Conservation (phyloP, 2,797 vertebrate genomes). For the Clarias fuscus region DNA sequence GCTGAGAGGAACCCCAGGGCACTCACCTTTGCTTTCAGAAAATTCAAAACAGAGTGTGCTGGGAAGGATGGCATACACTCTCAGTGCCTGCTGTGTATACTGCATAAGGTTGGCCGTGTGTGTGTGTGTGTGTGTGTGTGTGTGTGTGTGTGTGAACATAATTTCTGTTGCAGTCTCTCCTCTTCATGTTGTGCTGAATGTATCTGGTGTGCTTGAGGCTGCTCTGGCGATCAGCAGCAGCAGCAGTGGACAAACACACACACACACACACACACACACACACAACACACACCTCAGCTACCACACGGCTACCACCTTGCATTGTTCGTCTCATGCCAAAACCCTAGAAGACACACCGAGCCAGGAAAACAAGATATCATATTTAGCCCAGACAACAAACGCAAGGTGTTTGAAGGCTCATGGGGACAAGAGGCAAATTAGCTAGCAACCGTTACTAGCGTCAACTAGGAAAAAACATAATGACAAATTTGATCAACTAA, state of each 20-base stretch:
- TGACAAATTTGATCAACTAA: not conserved
- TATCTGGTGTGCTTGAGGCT: conserved; percentile 53
- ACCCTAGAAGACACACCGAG: conserved; percentile 8
- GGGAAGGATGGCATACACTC: conserved; percentile 4
- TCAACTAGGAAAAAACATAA: not conserved
- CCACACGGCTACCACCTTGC: not conserved
- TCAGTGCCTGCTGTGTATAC: not conserved
- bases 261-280: not conserved
- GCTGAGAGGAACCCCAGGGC: conserved; percentile 6
- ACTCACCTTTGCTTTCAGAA: conserved; percentile 7
- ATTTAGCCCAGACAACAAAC: conserved; percentile 33
- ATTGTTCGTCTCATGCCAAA: conserved; percentile 41
- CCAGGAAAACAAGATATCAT: conserved; percentile 38
- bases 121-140: conserved; percentile 15
- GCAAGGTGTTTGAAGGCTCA: conserved; percentile 26
- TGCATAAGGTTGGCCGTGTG: not conserved
- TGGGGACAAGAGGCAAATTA: not conserved
- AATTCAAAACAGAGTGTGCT: conserved; percentile 11
- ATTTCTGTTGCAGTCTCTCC: conserved; percentile 49
- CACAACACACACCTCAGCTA: conserved; percentile 1
- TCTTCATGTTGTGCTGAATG: conserved; percentile 59
- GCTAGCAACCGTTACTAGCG: not conserved
- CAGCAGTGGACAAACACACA: conserved; percentile 10
- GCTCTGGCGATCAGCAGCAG: conserved; percentile 44
- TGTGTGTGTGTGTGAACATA: conserved; percentile 4